Evolutionary conservation across 2,888 invertebrate genomes (phyloP).

Genomic region (Octodonta nipae): DNA sequence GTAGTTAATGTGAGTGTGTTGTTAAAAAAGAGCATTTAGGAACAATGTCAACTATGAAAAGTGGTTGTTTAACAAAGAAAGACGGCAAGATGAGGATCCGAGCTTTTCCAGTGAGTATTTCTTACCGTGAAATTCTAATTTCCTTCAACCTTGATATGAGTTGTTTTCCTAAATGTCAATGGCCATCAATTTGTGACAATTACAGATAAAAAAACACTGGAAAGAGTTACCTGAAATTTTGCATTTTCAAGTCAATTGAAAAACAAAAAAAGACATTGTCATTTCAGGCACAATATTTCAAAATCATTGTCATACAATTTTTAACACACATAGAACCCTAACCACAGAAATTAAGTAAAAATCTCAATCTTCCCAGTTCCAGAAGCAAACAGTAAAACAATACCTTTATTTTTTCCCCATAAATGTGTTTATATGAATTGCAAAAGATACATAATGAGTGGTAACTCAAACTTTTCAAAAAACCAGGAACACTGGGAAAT

Average conservation of each 20-base stretch:
- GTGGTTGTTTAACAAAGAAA: constrained; percentile 67
- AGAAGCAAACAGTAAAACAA: too few relatives aligned
- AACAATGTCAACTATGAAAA: constrained; percentile 50
- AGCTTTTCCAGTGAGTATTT: constrained; percentile 84
- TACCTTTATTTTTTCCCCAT: too few relatives aligned
- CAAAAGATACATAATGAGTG: constrained; percentile 24
- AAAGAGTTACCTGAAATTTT: background rate
- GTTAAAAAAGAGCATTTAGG: too few relatives aligned
- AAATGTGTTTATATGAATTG: constrained; percentile 15
- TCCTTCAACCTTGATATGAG: too few relatives aligned
- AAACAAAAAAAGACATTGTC: constrained; percentile 17
- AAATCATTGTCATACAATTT: constrained; percentile 19
- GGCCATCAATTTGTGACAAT: background rate
- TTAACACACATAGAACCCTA: too few relatives aligned
- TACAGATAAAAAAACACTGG: background rate
- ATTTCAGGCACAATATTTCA: constrained; percentile 17
- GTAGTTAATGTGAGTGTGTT: constrained; percentile 25
- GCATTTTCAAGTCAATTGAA: constrained; percentile 6
- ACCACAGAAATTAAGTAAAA: constrained; percentile 3
- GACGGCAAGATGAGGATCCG: constrained; percentile 95
- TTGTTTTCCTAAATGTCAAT: too few relatives aligned
- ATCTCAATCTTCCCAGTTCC: constrained; percentile 1
- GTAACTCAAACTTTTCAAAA: constrained; percentile 22
- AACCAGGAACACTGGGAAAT: constrained; percentile 32
- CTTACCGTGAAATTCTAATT: too few relatives aligned